Evolutionary conservation across 2,113 vertebrate genomes (phyloP), one percentile per base, ranked within the genome.

Genomic region (Carettochelys insculpta): DNA sequence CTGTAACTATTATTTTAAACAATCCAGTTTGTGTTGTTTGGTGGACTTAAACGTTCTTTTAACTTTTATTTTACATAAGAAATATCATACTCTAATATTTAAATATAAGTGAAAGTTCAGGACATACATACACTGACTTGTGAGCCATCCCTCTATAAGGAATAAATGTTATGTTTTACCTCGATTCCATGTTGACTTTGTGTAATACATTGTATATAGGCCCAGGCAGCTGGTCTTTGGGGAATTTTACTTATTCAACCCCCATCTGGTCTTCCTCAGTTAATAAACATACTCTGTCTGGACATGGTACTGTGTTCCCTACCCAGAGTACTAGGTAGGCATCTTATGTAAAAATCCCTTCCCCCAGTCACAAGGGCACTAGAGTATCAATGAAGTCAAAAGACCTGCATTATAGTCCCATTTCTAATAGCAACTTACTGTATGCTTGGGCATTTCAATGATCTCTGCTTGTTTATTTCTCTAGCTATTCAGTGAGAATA

Each of bases 131-230:
- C 6, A 27, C 25, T 45, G 71, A 75, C 24, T 5, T 45, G 27
- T 75, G 12, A 6, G 71, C 41, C 4, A 16, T 75, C 71, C 45
- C 4, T 56, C 48, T 83, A 45, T 84, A 86, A 77, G 1, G 0
- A 96, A 96, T 96, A 95, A 95, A 96, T 85, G 80, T 7, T 50
- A 31, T 75, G 52, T 77, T 56, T 79, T 94, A 19, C 73, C 68
- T 47, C 22, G 41, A 34, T 76, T 24, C 48, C 47, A 79, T 91
- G 52, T 17, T 86, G 61, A 52, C 65, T 5, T 7, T 16, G 1
- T 92, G 83, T 68, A 88, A 77, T 91, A 53, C 78, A 48, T 89
- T 51, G 78, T 84, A 92, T 4, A 76, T 8, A 73, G 76, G 53
- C 25, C 29, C 2, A 2, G 0, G 0, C 48, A 2, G 29, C 5